phyloP scores from a whole-genome alignment of 2,888 invertebrate species.

The Penaeus monodon region DNA sequence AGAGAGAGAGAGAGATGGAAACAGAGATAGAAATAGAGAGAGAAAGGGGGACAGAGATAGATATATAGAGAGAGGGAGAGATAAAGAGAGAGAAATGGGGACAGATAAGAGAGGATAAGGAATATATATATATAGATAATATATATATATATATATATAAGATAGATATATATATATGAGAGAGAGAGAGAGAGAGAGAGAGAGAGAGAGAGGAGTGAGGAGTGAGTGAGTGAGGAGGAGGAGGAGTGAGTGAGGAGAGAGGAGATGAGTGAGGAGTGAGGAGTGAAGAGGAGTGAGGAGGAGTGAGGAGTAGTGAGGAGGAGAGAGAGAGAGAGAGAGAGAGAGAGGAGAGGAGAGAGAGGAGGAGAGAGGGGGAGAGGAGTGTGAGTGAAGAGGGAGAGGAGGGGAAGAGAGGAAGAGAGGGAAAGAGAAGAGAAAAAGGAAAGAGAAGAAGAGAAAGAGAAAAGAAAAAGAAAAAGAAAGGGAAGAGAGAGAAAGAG shows the following conservation, averaged over 20 bases:
- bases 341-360: not conserved
- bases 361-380: not conserved
- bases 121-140: too few relatives aligned
- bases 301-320: too few relatives aligned
- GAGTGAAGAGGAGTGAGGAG: too few relatives aligned
- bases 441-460: not conserved
- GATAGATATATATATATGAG: too few relatives aligned
- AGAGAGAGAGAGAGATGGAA: not conserved
- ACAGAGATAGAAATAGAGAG: not conserved
- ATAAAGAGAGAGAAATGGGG: not conserved
- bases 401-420: not conserved
- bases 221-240: too few relatives aligned
- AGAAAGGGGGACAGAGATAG: not conserved
- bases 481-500: constrained; percentile 23
- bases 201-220: too few relatives aligned
- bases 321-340: not conserved
- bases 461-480: too few relatives aligned
- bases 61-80: not conserved
- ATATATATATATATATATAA: too few relatives aligned
- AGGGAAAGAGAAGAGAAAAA: not conserved
- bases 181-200: too few relatives aligned
- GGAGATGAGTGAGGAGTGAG: too few relatives aligned
- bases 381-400: not conserved
- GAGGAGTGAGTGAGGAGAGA: too few relatives aligned
- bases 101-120: too few relatives aligned